Evolutionary conservation across 2,113 vertebrate genomes (phyloP), one percentile per base, ranked within the genome.

Genomic region (Dromas ardeola): DNA sequence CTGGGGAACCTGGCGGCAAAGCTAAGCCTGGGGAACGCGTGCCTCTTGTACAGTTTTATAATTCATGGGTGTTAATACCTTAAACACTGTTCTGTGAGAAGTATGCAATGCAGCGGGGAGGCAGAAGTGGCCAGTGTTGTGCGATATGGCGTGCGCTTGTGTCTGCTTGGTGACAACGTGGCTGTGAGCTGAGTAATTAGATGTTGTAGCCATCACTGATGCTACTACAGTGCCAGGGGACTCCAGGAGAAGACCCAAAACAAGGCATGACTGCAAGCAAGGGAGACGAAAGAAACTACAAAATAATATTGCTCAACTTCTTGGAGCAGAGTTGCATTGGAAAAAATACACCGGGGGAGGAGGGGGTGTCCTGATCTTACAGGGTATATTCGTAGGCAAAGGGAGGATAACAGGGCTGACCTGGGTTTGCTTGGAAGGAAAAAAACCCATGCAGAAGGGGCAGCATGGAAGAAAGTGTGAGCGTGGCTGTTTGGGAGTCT

Each of bases 1-100:
- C 0, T 32, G 34, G 29, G 79, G 80, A 55, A 56, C 53, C 49
- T 45, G 13, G 42, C 52, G 70, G 87, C 55, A 80, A 71, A 82
- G 53, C n/a, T 42, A 65, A 83, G 59, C 79, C 79, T n/a, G 36
- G 58, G 62, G 56, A 88, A 77, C 34, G 34, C 3, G 23, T n/a
- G n/a, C 29, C 52, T 81, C 53, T 82, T 61, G 66, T 88, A 56
- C 58, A 52, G 45, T 71, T 93, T 77, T 67, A 77, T 94, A 87
- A 88, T 92, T 88, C 55, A 82, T 66, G 71, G 63, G 42, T 82
- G 55, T 73, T 88, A 81, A 83, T 42, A 34, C 19, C 49, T 76
- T 32, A 61, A 73, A 62, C 7, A 2, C n/a, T 42, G 27, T 45
- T 61, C 61, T 30, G 26, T 29, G 73, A 69, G 65, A 47, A 63